phyloP scores from a whole-genome alignment of 2,113 vertebrate species.

The Rhea americana region DNA sequence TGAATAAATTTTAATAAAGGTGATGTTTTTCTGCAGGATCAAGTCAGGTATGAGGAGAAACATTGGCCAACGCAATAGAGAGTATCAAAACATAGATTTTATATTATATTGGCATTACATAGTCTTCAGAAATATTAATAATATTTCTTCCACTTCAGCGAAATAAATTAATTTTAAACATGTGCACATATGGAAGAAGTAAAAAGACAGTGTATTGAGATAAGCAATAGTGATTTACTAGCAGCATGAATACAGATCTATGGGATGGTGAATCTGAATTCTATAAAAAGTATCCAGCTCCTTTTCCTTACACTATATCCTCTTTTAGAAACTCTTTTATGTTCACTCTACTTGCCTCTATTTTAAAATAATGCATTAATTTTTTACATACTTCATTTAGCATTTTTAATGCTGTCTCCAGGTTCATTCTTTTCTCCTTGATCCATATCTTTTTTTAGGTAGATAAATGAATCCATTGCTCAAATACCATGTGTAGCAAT shows the following conservation, averaged over 20 bases:
- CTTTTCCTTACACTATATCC: not conserved
- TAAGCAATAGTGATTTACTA: not conserved
- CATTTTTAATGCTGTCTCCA: not conserved
- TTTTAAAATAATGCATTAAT: not conserved
- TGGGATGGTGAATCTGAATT: not conserved
- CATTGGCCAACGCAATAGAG: not conserved
- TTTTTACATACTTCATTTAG: not conserved
- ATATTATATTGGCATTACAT: not conserved
- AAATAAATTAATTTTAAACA: conserved; percentile 11
- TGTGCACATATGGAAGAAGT: not conserved
- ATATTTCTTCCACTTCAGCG: not conserved
- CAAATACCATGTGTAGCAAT: not conserved
- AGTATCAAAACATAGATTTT: not conserved
- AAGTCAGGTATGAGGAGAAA: not conserved
- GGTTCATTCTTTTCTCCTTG: not conserved
- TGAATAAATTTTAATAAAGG: not conserved
- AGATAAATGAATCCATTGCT: not conserved
- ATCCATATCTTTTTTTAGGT: not conserved
- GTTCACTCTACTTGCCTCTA: not conserved
- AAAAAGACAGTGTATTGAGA: not conserved
- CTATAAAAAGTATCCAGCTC: not conserved
- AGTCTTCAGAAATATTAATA: not conserved
- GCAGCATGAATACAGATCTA: not conserved
- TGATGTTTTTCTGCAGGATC: too few species aligned
- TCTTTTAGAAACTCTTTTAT: not conserved